Evolutionary conservation across 2,113 vertebrate species (phyloP), one percentile per base, ranked within the genome.

Genomic region (Riparia riparia): DNA sequence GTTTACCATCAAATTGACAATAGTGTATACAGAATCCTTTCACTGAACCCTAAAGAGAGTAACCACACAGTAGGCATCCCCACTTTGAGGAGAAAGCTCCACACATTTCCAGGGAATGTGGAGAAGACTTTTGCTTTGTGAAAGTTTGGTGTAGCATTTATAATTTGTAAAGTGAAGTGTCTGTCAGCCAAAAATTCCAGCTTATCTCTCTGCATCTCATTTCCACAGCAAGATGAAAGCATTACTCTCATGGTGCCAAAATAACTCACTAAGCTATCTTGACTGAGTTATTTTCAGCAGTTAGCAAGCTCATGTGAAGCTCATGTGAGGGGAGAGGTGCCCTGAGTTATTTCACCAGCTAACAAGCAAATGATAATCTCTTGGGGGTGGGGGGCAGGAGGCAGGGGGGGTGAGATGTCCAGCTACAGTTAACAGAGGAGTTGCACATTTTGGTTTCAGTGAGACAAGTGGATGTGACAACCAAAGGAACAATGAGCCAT

Each of bases 41-140:
- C 53, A 41, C 29, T 60, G 34, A 58, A 28, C 14, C 44, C 5
- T 49, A 16, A n/a, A 22, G 22, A 60, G 18, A 18, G 34, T 14
- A 50, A n/a, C 18, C 29, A 58, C 0, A 0, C 69, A 58, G 34
- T 8, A n/a, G 34, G 29, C 34, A 60, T 42, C 24, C 9, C 11
- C 60, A 0, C 24, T 60, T 50, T n/a, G 18, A 9, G 12, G 7
- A 63, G 11, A 60, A n/a, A 70, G 18, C 11, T 19, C 54, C 44
- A 60, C 18, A 24, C 18, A 29, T 24, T 50, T 50, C 54, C 31
- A 58, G 54, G 11, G 18, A 50, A 82, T 0, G 2, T 60, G 54
- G 34, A 58, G 44, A 82, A 42, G 34, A n/a, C 7, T 41, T 82
- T 29, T 70, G 34, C 53, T 69, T 41, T 50, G 44, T 58, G 7